A percentile compares a stretch with the other conserved stretches of the same genome.
phyloP scores from a whole-genome alignment of 2,113 vertebrate species.

The Taxidea taxus region DNA sequence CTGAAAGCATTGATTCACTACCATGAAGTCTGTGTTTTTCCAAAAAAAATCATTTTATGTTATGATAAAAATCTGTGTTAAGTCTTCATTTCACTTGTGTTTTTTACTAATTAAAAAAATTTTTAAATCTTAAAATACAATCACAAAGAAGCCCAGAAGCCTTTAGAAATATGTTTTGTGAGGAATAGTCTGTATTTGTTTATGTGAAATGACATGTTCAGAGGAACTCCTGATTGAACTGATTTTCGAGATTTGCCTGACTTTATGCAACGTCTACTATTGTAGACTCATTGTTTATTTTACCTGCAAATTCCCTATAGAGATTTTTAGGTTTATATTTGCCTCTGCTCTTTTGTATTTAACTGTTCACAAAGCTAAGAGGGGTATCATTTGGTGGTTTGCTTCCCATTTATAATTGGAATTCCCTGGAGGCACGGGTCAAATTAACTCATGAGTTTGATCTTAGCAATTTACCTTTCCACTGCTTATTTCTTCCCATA shows the following conservation, averaged over 20 bases:
- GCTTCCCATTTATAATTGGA: neutral
- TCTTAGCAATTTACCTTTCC: neutral
- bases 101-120: neutral
- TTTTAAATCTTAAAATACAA: neutral
- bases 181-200: neutral
- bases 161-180: neutral
- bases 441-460: constrained; percentile 16
- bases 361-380: neutral
- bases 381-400: neutral
- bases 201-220: neutral
- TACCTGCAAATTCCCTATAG: neutral
- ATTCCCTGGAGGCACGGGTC: neutral
- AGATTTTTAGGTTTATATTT: neutral
- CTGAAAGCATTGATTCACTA: neutral
- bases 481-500: neutral
- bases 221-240: neutral
- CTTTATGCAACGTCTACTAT: neutral
- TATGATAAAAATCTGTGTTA: neutral
- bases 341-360: constrained; percentile 10
- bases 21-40: neutral
- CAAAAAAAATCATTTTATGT: neutral
- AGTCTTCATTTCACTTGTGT: neutral
- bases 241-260: neutral
- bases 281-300: neutral
- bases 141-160: neutral